Evolutionary conservation across 2,797 vertebrate species (phyloP).

Genomic region (Enteromius treurensis): DNA sequence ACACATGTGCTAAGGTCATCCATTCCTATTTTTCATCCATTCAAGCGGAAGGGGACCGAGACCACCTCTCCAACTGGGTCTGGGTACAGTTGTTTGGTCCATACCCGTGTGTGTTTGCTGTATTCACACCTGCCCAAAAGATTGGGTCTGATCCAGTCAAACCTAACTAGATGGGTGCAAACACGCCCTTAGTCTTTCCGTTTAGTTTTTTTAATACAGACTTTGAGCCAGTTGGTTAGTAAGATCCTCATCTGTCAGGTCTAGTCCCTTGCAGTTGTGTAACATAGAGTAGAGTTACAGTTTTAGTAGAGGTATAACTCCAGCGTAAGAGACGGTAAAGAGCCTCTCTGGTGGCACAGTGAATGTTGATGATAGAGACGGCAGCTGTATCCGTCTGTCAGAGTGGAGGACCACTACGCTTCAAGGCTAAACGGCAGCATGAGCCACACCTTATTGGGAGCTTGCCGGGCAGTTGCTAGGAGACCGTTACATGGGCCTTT

Average conservation of each 20-base stretch:
- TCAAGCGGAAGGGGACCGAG: background rate
- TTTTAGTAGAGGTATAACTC: constrained; percentile 20
- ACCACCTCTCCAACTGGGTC: background rate
- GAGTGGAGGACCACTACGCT: constrained; percentile 61
- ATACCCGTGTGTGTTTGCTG: background rate
- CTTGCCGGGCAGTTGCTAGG: constrained; percentile 86
- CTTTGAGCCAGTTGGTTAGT: constrained; percentile 1
- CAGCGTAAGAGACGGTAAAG: background rate
- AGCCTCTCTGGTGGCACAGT: constrained; percentile 57
- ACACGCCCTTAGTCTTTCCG: background rate
- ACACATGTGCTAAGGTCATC: background rate
- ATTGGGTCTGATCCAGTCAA: background rate
- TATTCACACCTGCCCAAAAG: background rate
- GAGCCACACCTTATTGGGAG: constrained; percentile 82
- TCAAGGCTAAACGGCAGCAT: constrained; percentile 75
- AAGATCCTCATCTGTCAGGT: constrained; percentile 24
- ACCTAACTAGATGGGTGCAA: background rate
- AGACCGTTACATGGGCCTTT: constrained; percentile 82
- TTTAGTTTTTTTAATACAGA: background rate
- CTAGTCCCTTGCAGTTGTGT: background rate
- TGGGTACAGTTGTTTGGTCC: background rate
- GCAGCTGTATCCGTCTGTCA: constrained; percentile 63
- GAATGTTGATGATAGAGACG: constrained; percentile 35
- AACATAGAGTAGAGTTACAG: background rate
- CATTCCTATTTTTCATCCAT: background rate